Evolutionary conservation across 35 echinoderm and acorn worm genomes (phyloP), one percentile per base, ranked within the genome.

Genomic region (Heliocidaris erythrogramma): DNA sequence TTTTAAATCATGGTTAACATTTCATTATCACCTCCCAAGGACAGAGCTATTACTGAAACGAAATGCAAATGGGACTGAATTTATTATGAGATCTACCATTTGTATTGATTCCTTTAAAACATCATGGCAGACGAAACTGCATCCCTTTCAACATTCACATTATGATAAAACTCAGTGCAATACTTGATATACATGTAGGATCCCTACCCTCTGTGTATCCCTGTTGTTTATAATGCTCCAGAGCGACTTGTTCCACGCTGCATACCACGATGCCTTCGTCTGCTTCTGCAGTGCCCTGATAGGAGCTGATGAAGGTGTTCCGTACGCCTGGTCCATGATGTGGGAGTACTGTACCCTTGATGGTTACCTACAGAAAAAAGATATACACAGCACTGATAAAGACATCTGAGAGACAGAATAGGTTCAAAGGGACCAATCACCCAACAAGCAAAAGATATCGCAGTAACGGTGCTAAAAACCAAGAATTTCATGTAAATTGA

Each of bases 191-290:
- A n/a, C n/a, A n/a, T n/a, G n/a, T n/a, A 18, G 21, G 27, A 1
- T 7, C 21, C 91, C 29, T 86, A 98, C 97, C 97, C 90, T 98
- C 94, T 7, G 93, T 95, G 60, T 94, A 98, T 9, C 97, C 96
- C 30, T 95, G 61, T 8, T 90, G 32, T 12, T 95, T 97, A 65
- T 98, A 98, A 48, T 98, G 90, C 31, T 97, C 95, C 32, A 98
- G 42, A 9, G 97, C 97, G 0, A 98, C 94, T 71, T 98, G 94
- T 59, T 98, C 97, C n/a, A 98, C 97, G 30, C 95, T 91, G 88
- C 97, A 97, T 53, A 98, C 94, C 17, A 95, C 95, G 12, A 97
- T 92, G 32, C 92, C 96, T 30, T 91, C 94, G n/a, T 97, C 95
- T 31, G 30, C 30, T 35, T 59, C 84, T 21, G 27, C 10, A 24